These are phyloP conservation scores for Bellardia bayeri DNA, from an alignment of 2,888 invertebrate species.

Conservation along the genomic window DNA sequence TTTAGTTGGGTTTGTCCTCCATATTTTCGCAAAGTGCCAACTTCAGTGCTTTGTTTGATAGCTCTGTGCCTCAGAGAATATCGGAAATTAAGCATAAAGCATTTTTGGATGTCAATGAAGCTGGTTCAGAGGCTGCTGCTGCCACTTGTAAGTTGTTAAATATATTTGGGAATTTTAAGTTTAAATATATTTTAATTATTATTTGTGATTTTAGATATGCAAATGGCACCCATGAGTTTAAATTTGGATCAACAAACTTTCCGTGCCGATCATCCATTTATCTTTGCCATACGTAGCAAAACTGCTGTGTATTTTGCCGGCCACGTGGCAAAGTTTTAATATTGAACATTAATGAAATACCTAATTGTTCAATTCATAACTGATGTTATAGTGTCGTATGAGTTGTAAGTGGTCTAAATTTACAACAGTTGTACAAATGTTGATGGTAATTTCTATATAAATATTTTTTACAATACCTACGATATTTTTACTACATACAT, in stretches of 20 bases:
- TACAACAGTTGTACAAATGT: no score
- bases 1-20: constrained; percentile 88
- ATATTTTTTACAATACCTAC: no score
- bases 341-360: not conserved
- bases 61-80: constrained; percentile 85
- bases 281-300: constrained; percentile 79
- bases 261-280: constrained; percentile 81
- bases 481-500: no score
- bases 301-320: constrained; percentile 79
- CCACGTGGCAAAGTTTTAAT: constrained; percentile 74
- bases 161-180: not conserved
- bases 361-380: no score
- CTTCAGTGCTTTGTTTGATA: constrained; percentile 87
- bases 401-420: no score
- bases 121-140: constrained; percentile 95
- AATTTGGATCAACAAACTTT: constrained; percentile 79
- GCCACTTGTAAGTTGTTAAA: constrained; percentile 86
- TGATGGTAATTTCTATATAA: no score
- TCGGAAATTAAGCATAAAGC: constrained; percentile 93
- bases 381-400: no score
- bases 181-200: not conserved
- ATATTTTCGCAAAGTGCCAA: constrained; percentile 87
- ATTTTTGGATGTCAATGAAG: constrained; percentile 94
- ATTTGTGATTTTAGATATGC: constrained; percentile 75
- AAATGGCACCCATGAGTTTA: constrained; percentile 79